Conservation (phyloP, 2,888 invertebrate genomes). For the Hypsopygia costalis region DNA sequence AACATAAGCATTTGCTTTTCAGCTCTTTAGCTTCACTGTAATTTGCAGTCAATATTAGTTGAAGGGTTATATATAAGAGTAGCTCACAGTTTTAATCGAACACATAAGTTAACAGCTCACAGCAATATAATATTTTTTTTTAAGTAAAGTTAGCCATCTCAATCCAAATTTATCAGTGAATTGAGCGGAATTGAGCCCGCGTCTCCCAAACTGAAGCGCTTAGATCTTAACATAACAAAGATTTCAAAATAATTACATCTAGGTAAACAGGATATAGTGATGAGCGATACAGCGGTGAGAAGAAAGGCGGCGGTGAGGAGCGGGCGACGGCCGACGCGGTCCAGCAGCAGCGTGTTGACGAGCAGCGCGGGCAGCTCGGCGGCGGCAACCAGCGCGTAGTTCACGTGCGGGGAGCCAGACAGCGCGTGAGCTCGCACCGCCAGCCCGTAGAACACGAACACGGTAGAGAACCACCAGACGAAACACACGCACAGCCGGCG, state of each 20-base stretch:
- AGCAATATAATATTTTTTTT: too few relatives aligned
- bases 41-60: too few relatives aligned
- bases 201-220: too few relatives aligned
- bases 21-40: too few relatives aligned
- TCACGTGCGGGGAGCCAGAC: conserved; percentile 54
- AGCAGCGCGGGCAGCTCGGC: conserved; percentile 64
- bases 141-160: too few relatives aligned
- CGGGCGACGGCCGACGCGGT: conserved; percentile 58
- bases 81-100: too few relatives aligned
- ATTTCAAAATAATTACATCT: conserved; percentile 32
- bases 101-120: too few relatives aligned
- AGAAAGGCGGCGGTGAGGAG: conserved; percentile 62
- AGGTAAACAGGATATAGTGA: conserved; percentile 49
- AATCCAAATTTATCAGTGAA: too few relatives aligned
- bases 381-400: conserved; percentile 61
- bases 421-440: conserved; percentile 63
- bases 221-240: too few relatives aligned
- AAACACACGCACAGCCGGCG: conserved; percentile 60
- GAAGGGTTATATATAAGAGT: too few relatives aligned
- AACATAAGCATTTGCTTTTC: too few relatives aligned
- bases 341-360: conserved; percentile 62
- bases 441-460: conserved; percentile 73
- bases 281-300: conserved; percentile 52
- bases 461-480: conserved; percentile 67
- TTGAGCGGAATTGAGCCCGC: too few relatives aligned